These are phyloP conservation scores for Prunella fulvescens DNA, from an alignment of 2,113 vertebrate genomes.

Conservation along the genomic window DNA sequence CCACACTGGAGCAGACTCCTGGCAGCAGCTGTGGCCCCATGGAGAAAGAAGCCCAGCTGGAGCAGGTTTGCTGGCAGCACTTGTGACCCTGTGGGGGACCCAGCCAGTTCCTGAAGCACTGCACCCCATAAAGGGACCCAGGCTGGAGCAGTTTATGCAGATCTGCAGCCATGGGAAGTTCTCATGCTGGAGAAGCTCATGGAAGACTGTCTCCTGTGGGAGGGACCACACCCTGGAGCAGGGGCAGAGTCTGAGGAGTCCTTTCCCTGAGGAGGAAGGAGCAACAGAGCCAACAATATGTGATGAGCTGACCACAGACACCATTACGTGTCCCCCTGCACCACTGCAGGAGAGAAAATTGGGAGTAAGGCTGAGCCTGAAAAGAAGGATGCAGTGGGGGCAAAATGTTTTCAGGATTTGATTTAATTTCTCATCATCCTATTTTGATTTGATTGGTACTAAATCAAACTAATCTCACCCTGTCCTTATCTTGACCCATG, in stretches of 20 bases:
- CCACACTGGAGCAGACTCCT: not conserved
- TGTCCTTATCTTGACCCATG: not conserved
- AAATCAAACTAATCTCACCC: not conserved
- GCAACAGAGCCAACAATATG: not conserved
- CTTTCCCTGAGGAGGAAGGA: not conserved
- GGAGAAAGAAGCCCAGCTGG: not conserved
- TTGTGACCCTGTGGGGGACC: rapidly evolving
- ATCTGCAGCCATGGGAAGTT: not conserved
- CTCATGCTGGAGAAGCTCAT: not conserved
- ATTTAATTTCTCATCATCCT: not conserved
- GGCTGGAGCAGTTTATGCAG: not conserved
- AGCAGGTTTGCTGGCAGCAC: not conserved
- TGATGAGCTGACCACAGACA: not conserved
- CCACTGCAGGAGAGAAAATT: rapidly evolving
- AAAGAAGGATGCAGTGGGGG: not conserved
- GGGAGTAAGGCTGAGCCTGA: not conserved
- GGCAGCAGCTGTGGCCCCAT: not conserved
- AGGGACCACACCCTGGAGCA: not conserved
- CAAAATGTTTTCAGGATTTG: not conserved
- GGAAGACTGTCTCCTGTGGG: not conserved
- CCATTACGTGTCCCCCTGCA: not conserved
- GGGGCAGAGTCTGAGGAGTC: not conserved
- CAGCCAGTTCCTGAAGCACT: not conserved
- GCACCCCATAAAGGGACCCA: not conserved
- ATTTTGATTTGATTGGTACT: not conserved